Evolutionary conservation across 2,888 invertebrate genomes (phyloP).

Genomic region (Sympetrum striolatum): DNA sequence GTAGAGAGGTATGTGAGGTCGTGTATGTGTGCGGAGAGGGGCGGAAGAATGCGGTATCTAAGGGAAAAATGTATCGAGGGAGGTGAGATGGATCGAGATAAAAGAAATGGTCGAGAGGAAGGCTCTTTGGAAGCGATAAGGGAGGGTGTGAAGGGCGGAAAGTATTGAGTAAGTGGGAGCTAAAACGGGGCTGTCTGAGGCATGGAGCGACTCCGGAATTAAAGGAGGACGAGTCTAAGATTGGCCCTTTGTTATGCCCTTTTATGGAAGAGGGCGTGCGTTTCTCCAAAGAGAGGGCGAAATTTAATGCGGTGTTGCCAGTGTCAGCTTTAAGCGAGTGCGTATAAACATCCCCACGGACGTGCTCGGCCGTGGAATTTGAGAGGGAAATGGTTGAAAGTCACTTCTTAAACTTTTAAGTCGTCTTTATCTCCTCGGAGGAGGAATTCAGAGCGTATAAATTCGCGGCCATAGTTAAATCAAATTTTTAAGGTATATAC

Average conservation of each 20-base stretch:
- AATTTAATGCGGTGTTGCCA: too few species aligned
- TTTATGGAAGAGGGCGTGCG: not conserved
- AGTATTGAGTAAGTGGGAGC: conserved; percentile 8
- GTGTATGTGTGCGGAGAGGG: not conserved
- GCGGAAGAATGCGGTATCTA: too few species aligned
- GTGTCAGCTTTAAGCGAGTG: too few species aligned
- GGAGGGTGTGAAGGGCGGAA: not conserved
- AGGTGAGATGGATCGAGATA: not conserved
- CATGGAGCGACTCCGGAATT: not conserved
- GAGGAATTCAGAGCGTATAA: too few species aligned
- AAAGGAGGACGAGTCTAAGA: not conserved
- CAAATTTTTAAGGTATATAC: too few species aligned
- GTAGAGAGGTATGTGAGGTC: not conserved
- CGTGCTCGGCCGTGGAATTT: too few species aligned
- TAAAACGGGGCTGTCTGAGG: not conserved
- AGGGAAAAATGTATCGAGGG: not conserved
- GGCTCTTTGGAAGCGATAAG: not conserved
- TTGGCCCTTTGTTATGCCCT: not conserved
- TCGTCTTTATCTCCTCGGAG: too few species aligned
- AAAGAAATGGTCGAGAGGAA: not conserved
- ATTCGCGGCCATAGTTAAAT: too few species aligned
- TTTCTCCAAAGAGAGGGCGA: too few species aligned
- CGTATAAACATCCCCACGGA: too few species aligned
- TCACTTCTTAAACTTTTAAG: too few species aligned
- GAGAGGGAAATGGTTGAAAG: too few species aligned